Conservation (phyloP, 2,888 invertebrate species). For the Aporophyla lueneburgensis region DNA sequence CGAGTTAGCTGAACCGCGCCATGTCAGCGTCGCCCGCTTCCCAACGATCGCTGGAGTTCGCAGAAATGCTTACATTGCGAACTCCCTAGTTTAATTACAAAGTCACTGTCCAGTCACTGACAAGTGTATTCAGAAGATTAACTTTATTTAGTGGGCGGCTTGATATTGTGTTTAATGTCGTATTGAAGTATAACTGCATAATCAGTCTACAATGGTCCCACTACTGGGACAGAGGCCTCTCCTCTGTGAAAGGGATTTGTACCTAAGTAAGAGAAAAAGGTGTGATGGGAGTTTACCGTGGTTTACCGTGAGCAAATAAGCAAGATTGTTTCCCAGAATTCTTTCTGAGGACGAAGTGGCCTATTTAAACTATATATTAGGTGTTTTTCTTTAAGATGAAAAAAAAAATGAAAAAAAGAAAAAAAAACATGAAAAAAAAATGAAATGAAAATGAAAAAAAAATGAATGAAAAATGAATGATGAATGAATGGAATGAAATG, state of each 20-base stretch:
- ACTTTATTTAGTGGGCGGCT: constrained; percentile 30
- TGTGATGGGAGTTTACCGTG: background rate
- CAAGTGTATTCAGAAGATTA: constrained; percentile 43
- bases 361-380: background rate
- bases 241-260: background rate
- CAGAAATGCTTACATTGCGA: constrained; percentile 60
- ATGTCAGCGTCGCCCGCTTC: constrained; percentile 34
- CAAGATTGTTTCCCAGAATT: background rate
- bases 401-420: too few species aligned
- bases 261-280: constrained; percentile 11
- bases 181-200: background rate
- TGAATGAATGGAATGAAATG: too few species aligned
- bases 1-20: constrained; percentile 34
- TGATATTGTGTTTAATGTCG: constrained; percentile 4
- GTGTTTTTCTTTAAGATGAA: too few species aligned
- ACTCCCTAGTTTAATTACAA: constrained; percentile 63
- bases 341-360: background rate
- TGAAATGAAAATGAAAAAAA: too few species aligned
- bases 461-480: too few species aligned
- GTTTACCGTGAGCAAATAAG: background rate
- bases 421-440: too few species aligned
- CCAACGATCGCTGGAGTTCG: constrained; percentile 51
- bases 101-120: constrained; percentile 54
- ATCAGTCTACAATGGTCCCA: background rate
- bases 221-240: background rate